Base-by-base conservation (phyloP, 1,140 invertebrate genomes). In the Drosophila lacteicornis region DNA sequence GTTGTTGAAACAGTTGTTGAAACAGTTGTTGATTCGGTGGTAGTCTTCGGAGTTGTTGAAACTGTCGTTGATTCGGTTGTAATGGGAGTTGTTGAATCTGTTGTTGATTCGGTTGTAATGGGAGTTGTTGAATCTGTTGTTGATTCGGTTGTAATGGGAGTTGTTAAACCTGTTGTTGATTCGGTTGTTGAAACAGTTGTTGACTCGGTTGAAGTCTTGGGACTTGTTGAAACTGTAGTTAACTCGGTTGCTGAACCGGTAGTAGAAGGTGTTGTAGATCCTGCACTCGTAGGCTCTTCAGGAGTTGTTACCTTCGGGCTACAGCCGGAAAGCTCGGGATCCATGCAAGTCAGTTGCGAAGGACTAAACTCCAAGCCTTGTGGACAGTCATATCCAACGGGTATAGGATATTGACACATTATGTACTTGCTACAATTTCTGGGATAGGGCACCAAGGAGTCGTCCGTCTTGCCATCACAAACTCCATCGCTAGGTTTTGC, bases 401-500 rank as follows among this genome's bases (percentile, higher is more conserved):
- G 79, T 40, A 91, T 90, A 9, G 90, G 90, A 3, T 76, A 33
- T 15, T 71, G 42, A 17, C 91, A 91, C 1, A 53, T 19, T 36
- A 91, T 91, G 45, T 82, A 91, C 45, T 91, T 90, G 51, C 55
- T 76, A 12, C 91, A 91, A 58, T 91, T 79, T 51, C 74, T 68
- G 1, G 85, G 90, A 78, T 91, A 91, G 0, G 91, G 85, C 4
- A 91, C 77, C 1, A 46, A 27, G 3, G 74, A 59, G 13, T 71
- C 55, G 8, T 78, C 50, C 0, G 67, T 53, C 38, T 82, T 68
- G 15, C 70, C 80, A 2, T 43, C 59, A 47, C 91, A 91, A 62
- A 81, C 53, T 36, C 90, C 88, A 8, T 46, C 68, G 8, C 66
- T 15, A 6, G 84, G 74, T 38, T 69, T 65, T 25, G 25, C 8